A percentile compares a stretch with the other conserved stretches of the same genome.
These are phyloP conservation scores for Stegodyphus dumicola DNA, from an alignment of 1,140 invertebrate species.

Conservation along the genomic window DNA sequence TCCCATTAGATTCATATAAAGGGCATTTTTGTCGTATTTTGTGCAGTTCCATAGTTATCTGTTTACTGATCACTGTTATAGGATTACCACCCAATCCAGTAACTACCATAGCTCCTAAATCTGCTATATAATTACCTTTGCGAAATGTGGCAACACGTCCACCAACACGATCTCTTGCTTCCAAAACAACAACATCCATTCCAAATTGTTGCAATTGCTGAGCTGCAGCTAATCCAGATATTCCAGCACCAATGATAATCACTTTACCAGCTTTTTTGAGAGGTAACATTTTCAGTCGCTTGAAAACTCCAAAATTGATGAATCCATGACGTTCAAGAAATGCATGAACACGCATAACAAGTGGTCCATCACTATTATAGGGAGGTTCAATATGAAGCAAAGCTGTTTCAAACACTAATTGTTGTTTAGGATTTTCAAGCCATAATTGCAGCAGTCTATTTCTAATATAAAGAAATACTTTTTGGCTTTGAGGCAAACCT, in stretches of 20 bases:
- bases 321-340: slow-evolving; percentile 96
- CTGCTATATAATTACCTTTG: slow-evolving; percentile 93
- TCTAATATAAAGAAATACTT: slow-evolving; percentile 91
- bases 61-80: slow-evolving; percentile 92
- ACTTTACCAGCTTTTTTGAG: slow-evolving; percentile 88
- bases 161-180: slow-evolving; percentile 94
- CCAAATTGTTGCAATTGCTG: slow-evolving; percentile 95
- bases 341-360: slow-evolving; percentile 87
- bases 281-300: slow-evolving; percentile 77
- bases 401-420: slow-evolving; percentile 85
- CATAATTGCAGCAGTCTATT: slow-evolving; percentile 96
- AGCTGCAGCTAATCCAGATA: slow-evolving; percentile 92
- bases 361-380: slow-evolving; percentile 79
- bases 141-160: slow-evolving; percentile 96
- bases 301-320: slow-evolving; percentile 98
- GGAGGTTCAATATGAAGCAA: slow-evolving; percentile 87
- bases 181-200: slow-evolving; percentile 93
- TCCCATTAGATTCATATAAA: slow-evolving; percentile 93
- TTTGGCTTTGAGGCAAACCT: slow-evolving; percentile 83
- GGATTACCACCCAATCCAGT: slow-evolving; percentile 88
- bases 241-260: slow-evolving; percentile 95
- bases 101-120: slow-evolving; percentile 82
- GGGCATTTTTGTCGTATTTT: slow-evolving; percentile 97
- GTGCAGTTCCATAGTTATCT: slow-evolving; percentile 96
- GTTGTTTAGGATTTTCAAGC: slow-evolving; percentile 95